A percentile compares a stretch with the other conserved stretches of the same genome.
phyloP scores from a whole-genome alignment of 30 jellyfish, hydroid and myxozoan genomes.

The Morbakka virulenta region DNA sequence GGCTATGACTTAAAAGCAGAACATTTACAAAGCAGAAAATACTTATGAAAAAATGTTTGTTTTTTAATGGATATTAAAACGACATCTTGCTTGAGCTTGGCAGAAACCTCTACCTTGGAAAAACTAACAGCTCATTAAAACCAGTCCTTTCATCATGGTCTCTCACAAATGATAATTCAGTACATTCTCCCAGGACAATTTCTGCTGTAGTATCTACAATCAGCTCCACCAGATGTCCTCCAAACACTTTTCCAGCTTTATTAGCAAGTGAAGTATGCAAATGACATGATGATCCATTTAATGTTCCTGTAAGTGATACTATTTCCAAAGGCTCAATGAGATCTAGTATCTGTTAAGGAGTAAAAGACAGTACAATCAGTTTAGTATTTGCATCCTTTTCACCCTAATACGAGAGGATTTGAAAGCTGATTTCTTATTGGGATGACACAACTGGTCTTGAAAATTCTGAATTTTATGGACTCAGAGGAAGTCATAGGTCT shows the following conservation, averaged over 20 bases:
- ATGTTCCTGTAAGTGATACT: slow-evolving; percentile 82
- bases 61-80: no score
- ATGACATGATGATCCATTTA: slow-evolving; percentile 77
- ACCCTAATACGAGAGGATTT: no score
- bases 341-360: slow-evolving; percentile 62
- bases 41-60: no score
- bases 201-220: slow-evolving; percentile 92
- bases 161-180: slow-evolving; percentile 73
- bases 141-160: slow-evolving; percentile 70
- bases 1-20: no score
- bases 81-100: not conserved
- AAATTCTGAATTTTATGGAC: no score
- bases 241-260: slow-evolving; percentile 73
- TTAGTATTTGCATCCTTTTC: no score
- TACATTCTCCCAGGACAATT: slow-evolving; percentile 86
- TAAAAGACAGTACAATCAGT: not conserved
- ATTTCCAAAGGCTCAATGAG: slow-evolving; percentile 74
- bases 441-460: no score
- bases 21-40: no score
- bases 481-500: no score
- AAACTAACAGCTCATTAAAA: slow-evolving; percentile 59
- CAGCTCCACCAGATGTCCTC: slow-evolving; percentile 88
- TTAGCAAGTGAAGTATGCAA: slow-evolving; percentile 74
- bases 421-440: no score
- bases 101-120: slow-evolving; percentile 16